A percentile compares a stretch with the other conserved stretches of the same genome.
These are phyloP conservation scores for Rhegmatorhina hoffmannsi DNA, from an alignment of 2,113 vertebrate species.

Conservation along the genomic window DNA sequence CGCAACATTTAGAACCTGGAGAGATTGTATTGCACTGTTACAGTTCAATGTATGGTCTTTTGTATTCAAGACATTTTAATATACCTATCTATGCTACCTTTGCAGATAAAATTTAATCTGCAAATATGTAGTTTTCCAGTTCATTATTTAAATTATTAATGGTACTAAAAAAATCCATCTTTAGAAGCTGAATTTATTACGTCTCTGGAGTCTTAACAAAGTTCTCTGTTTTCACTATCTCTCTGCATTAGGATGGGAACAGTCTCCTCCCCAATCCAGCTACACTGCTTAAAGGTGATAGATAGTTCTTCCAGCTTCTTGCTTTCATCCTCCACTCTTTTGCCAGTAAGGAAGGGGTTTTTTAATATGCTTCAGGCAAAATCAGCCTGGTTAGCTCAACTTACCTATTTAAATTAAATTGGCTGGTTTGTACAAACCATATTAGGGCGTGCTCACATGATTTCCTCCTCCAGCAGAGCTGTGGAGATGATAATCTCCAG, in stretches of 20 bases:
- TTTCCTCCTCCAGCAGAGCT: constrained; percentile 55
- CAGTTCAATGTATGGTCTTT: background rate
- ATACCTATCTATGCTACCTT: background rate
- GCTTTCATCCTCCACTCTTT: background rate
- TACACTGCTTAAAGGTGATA: background rate
- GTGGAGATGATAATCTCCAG: constrained; percentile 65
- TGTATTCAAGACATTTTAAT: background rate
- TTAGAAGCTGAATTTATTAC: background rate
- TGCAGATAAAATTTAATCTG: background rate
- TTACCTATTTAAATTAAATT: constrained; percentile 64
- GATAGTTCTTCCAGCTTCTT: background rate
- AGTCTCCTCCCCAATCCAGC: background rate
- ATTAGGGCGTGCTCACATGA: constrained; percentile 11
- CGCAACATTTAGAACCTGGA: background rate
- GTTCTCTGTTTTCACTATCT: background rate
- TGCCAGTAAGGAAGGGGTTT: background rate
- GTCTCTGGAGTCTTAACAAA: background rate
- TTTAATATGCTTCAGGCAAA: background rate
- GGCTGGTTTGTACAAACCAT: constrained; percentile 13
- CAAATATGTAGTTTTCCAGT: background rate
- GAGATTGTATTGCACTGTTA: background rate
- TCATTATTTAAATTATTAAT: background rate
- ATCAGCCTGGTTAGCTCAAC: constrained; percentile 11
- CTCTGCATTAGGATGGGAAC: background rate
- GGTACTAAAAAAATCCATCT: background rate